These are phyloP conservation scores for Willowsia nigromaculata DNA, from an alignment of 2,888 invertebrate species.

Conservation along the genomic window DNA sequence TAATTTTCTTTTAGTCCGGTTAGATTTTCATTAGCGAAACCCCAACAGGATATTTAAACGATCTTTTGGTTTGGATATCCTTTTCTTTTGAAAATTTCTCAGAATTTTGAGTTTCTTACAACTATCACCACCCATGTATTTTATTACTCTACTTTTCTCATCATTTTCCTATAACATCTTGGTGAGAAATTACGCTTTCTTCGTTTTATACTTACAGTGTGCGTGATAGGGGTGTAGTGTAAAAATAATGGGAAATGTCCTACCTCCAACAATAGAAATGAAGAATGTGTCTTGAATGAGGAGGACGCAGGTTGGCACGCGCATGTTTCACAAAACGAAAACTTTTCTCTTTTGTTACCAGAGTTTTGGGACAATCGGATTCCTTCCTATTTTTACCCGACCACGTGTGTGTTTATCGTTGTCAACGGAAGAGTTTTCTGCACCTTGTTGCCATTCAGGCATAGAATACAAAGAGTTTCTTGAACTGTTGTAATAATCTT, in stretches of 20 bases:
- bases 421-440: conserved; percentile 18
- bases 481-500: neutral
- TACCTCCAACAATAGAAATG: neutral
- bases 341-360: neutral
- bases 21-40: conserved; percentile 57
- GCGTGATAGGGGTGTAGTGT: neutral
- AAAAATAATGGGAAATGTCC: conserved; percentile 1
- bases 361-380: neutral
- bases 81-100: conserved; percentile 13
- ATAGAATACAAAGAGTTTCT: neutral
- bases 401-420: neutral
- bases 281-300: neutral
- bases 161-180: neutral
- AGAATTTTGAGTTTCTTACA: neutral
- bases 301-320: neutral
- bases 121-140: neutral
- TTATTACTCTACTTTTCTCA: neutral
- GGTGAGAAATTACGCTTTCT: neutral
- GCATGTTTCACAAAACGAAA: conserved; percentile 14
- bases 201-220: neutral
- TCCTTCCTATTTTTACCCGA: neutral
- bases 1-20: neutral
- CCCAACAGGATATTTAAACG: conserved; percentile 57
- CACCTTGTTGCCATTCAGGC: conserved; percentile 1
- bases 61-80: conserved; percentile 32